Base-by-base conservation (phyloP, 2,888 invertebrate genomes). In the Proisotoma minuta region DNA sequence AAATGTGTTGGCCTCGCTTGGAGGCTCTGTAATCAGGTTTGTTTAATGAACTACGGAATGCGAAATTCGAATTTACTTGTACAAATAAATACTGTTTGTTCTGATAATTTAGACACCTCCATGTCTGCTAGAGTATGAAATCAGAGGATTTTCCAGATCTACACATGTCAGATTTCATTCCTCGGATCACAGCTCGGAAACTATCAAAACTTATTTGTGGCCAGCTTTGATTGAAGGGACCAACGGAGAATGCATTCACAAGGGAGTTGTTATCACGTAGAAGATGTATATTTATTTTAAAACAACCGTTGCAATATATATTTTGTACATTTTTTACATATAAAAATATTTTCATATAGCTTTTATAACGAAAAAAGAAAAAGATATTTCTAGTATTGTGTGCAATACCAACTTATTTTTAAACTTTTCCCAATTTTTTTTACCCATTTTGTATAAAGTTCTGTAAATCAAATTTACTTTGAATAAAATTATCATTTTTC, bases 1-100 rank as follows among this genome's bases (percentile, higher is more conserved):
- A 87, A 88, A 43, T 88, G 91, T 65, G 90, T 92, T 47, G 83
- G 88, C 63, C 83, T 91, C n/a, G 89, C 92, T 2, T 96, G 95
- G 95, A 84, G 85, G 66, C 81, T 93, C 75, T 84, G 86, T 58
- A 87, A 90, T 75, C 89, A 90, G 77, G 84, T 79, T 73, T 67
- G 60, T 52, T 49, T 56, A 20, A 39, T 3, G 2, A 23, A 39
- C 18, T 59, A 22, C n/a, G 52, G 18, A 22, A 15, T 1, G 15
- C 12, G n/a, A 24, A 10, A 24, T 15, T 28, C 4, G 34, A 34
- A 10, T 47, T 47, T 47, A 47, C 5, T 47, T n/a, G n/a, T n/a
- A 10, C 27, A 26, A 71, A 74, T 3, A 54, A 8, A 10, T 26
- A 26, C 48, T 57, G 59, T 75, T 74, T 61, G 20, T 18, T 47